Evolutionary conservation across 2,113 vertebrate genomes (phyloP).

Genomic region (Oncorhynchus kisutch): DNA sequence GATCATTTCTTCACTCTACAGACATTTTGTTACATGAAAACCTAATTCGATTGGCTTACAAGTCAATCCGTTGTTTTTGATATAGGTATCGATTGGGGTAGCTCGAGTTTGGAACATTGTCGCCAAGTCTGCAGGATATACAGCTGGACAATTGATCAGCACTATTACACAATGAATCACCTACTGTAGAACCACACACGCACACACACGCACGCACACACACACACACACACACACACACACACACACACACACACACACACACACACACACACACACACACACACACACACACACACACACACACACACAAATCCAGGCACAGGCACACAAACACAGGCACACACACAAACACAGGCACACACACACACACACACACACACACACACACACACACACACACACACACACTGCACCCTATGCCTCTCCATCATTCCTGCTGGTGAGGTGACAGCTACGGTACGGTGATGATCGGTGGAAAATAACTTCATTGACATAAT

Average conservation of each 20-base stretch:
- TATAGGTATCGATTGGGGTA: too few species aligned
- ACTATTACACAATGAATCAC: not conserved
- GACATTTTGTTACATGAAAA: too few species aligned
- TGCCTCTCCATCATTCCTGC: too few species aligned
- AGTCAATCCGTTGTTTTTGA: too few species aligned
- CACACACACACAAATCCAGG: not conserved
- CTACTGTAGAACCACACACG: not conserved
- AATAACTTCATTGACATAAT: too few species aligned
- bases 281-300: not conserved
- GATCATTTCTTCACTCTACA: too few species aligned
- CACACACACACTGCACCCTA: not conserved
- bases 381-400: not conserved
- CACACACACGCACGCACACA: not conserved
- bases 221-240: not conserved
- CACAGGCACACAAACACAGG: not conserved
- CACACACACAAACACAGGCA: not conserved
- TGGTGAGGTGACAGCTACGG: too few species aligned
- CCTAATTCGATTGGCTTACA: too few species aligned
- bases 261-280: not conserved
- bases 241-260: not conserved
- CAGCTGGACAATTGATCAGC: not conserved
- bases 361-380: not conserved
- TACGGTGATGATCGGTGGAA: too few species aligned
- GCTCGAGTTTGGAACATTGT: too few species aligned
- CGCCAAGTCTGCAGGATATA: too few species aligned